Conservation (phyloP, 2,797 vertebrate species). For the Mionectes olivaceus region DNA sequence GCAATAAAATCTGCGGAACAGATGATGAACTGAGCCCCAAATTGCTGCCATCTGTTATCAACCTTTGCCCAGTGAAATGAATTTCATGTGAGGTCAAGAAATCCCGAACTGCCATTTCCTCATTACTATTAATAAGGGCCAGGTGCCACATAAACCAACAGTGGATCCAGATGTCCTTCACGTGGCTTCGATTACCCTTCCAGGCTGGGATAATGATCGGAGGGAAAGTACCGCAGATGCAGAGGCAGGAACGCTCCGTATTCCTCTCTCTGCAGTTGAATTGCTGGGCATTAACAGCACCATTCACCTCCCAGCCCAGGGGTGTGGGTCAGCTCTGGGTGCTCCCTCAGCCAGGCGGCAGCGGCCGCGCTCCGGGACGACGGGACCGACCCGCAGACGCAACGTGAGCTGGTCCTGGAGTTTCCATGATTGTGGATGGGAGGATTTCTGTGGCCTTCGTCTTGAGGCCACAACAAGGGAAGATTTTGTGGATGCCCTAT, state of each 20-base stretch:
- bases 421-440: fast-evolving
- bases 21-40: slow-evolving; percentile 38
- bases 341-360: not conserved
- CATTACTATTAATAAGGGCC: slow-evolving; percentile 45
- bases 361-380: fast-evolving
- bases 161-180: slow-evolving; percentile 43
- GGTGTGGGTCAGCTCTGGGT: not conserved
- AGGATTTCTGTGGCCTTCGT: not conserved
- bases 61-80: slow-evolving; percentile 16
- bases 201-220: not conserved
- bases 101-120: slow-evolving; percentile 62
- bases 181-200: slow-evolving; percentile 3
- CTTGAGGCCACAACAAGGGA: not conserved
- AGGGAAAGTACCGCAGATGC: not conserved
- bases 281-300: not conserved
- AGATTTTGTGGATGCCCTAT: not conserved
- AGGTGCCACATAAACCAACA: not conserved
- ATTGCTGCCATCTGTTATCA: slow-evolving; percentile 49
- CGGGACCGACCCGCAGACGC: not conserved
- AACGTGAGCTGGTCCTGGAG: fast-evolving
- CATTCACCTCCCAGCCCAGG: fast-evolving
- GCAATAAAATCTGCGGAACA: slow-evolving; percentile 2
- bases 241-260: fast-evolving
- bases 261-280: not conserved
- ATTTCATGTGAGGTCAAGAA: slow-evolving; percentile 62